These are phyloP conservation scores for Drosophila neocordata DNA, from an alignment of 1,140 invertebrate species.

Conservation along the genomic window DNA sequence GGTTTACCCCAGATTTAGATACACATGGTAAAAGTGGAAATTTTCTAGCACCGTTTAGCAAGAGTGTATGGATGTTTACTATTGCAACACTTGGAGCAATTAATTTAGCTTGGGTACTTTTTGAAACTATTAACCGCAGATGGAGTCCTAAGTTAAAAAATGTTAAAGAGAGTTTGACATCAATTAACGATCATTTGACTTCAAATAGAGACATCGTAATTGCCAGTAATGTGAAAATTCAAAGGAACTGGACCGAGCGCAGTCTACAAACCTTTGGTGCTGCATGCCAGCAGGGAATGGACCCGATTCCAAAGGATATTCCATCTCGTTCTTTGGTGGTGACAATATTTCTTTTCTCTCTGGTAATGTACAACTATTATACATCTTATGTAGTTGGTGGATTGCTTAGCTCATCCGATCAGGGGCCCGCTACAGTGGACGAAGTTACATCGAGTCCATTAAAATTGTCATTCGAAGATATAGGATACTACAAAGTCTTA, in stretches of 20 bases:
- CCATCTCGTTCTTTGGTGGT: conserved; percentile 65
- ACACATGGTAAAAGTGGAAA: conserved; percentile 63
- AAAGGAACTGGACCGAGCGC: conserved; percentile 43
- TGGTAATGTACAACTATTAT: conserved; percentile 80
- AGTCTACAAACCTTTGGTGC: conserved; percentile 62
- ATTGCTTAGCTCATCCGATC: conserved; percentile 64
- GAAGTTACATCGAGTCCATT: conserved; percentile 66
- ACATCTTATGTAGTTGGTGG: conserved; percentile 81
- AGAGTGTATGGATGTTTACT: conserved; percentile 61
- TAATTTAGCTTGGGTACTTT: conserved; percentile 52
- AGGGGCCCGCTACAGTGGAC: conserved; percentile 63
- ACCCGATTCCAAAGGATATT: conserved; percentile 53
- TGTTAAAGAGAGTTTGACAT: background rate
- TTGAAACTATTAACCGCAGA: conserved; percentile 44
- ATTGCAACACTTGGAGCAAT: conserved; percentile 37
- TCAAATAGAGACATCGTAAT: background rate
- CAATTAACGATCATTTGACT: background rate
- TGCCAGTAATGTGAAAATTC: background rate
- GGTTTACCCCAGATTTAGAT: conserved; percentile 69
- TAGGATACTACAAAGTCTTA: conserved; percentile 78
- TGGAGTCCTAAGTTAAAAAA: background rate
- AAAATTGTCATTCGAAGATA: conserved; percentile 76
- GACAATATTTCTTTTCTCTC: conserved; percentile 68
- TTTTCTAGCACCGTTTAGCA: conserved; percentile 71
- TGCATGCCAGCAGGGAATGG: conserved; percentile 72